These are phyloP conservation scores for Cephalopachus bancanus DNA, from an alignment of 2,797 vertebrate genomes.

Conservation along the genomic window DNA sequence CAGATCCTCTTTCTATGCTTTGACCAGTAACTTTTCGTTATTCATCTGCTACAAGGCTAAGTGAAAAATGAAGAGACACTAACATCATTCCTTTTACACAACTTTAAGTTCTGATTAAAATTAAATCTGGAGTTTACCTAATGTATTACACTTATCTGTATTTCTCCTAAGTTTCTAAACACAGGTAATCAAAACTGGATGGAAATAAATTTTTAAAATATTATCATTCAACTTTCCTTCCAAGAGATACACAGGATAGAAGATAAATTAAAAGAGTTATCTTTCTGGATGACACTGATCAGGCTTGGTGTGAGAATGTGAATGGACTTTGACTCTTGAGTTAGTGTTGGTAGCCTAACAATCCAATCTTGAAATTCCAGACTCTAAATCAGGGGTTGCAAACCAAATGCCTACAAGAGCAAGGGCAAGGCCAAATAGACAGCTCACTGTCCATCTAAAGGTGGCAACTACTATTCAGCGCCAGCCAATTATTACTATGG, in stretches of 20 bases:
- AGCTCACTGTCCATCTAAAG: not conserved
- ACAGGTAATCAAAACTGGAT: slow-evolving; percentile 4
- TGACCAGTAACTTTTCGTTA: slow-evolving; percentile 48
- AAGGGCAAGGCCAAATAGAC: not conserved
- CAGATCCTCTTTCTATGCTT: not conserved
- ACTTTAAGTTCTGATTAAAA: slow-evolving; percentile 60
- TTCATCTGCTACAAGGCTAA: slow-evolving; percentile 9
- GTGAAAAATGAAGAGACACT: slow-evolving; percentile 46
- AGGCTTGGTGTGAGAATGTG: not conserved
- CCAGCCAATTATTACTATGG: not conserved
- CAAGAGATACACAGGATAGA: not conserved
- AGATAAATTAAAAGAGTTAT: slow-evolving; percentile 9
- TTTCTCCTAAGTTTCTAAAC: slow-evolving; percentile 11
- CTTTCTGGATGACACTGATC: not conserved
- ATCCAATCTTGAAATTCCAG: not conserved
- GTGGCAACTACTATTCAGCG: not conserved
- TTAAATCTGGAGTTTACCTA: slow-evolving; percentile 45
- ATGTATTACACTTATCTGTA: not conserved
- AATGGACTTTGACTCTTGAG: not conserved
- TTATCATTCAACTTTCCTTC: slow-evolving; percentile 23
- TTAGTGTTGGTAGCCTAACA: not conserved
- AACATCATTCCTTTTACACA: slow-evolving; percentile 6
- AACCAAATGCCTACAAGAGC: not conserved
- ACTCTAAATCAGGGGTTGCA: slow-evolving; percentile 10
- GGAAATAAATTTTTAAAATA: slow-evolving; percentile 11